Base-by-base conservation (phyloP, 2,797 vertebrate genomes). In the Hipposideros larvatus region DNA sequence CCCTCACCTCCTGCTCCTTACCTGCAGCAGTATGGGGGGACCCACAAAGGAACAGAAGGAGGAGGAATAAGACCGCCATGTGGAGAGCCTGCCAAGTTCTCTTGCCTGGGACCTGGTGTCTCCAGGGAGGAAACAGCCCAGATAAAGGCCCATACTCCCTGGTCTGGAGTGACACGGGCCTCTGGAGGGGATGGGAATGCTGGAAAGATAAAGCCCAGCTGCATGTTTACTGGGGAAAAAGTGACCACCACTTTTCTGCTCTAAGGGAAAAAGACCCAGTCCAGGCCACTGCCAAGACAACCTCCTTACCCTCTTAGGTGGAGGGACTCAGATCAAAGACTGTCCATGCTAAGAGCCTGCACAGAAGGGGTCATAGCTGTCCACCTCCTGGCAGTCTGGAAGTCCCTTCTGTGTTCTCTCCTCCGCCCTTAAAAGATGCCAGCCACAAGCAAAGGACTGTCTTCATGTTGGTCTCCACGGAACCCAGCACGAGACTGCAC, bases 1-100 rank as follows among this genome's bases (percentile, higher is more conserved):
- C 34, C 10, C 59, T 51, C 21, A 51, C 68, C 37, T 34, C 24
- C 61, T 75, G 71, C 34, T 78, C 61, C 95, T 97, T 96, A 97
- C 97, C 97, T 96, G 95, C 83, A n/a, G 70, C 63, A 41, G 95
- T 89, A 94, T 19, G 70, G 10, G 65, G 31, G 19, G 3, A 1
- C 6, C 55, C 94, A 57, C 24, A 16, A 1, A 97, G 80, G 75
- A 53, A 48, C 90, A 96, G 84, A 26, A 96, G 88, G 37, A 95
- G 57, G 22, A 96, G 15, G 46, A 94, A 37, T 43, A 85, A 53
- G 46, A 61, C 61, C 1, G 86, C 95, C 97, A 98, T 97, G 91
- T n/a, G 28, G n/a, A 96, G 43, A 93, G 94, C 51, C 59, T 86
- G 71, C 66, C 65, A 53, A 86, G 63, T 28, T 74, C 66, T 83